phyloP scores from a whole-genome alignment of 1,140 invertebrate species.

The Mya arenaria region DNA sequence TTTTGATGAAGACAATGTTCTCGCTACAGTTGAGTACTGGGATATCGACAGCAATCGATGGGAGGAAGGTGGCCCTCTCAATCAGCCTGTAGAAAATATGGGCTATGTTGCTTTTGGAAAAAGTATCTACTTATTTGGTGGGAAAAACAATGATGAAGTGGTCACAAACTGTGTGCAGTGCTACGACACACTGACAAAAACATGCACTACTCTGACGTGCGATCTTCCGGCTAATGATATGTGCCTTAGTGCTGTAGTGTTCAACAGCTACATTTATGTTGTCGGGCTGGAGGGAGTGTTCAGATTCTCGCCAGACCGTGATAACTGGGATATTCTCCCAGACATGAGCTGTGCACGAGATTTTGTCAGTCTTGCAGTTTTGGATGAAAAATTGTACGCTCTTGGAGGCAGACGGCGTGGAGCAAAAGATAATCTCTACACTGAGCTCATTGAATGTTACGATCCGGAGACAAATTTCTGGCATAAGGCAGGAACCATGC shows the following conservation, averaged over 20 bases:
- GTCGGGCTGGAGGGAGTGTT: constrained; percentile 78
- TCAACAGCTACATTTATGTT: constrained; percentile 75
- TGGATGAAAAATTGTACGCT: constrained; percentile 76
- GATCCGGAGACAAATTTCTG: constrained; percentile 68
- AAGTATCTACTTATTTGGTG: constrained; percentile 75
- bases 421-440: constrained; percentile 76
- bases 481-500: constrained; percentile 70
- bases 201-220: constrained; percentile 64
- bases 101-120: constrained; percentile 74
- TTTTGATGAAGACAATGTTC: constrained; percentile 76
- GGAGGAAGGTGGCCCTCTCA: constrained; percentile 67
- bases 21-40: constrained; percentile 76
- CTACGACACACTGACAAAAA: constrained; percentile 69
- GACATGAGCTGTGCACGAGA: constrained; percentile 74
- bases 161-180: constrained; percentile 77
- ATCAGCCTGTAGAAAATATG: constrained; percentile 78
- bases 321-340: constrained; percentile 73
- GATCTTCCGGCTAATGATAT: constrained; percentile 76
- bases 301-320: constrained; percentile 66
- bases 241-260: constrained; percentile 74
- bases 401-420: constrained; percentile 75
- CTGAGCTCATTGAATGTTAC: constrained; percentile 74
- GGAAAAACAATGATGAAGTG: constrained; percentile 77
- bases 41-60: constrained; percentile 70
- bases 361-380: constrained; percentile 75